Conservation (phyloP, 1,140 invertebrate genomes). For the Holcopasites calliopsidis region DNA sequence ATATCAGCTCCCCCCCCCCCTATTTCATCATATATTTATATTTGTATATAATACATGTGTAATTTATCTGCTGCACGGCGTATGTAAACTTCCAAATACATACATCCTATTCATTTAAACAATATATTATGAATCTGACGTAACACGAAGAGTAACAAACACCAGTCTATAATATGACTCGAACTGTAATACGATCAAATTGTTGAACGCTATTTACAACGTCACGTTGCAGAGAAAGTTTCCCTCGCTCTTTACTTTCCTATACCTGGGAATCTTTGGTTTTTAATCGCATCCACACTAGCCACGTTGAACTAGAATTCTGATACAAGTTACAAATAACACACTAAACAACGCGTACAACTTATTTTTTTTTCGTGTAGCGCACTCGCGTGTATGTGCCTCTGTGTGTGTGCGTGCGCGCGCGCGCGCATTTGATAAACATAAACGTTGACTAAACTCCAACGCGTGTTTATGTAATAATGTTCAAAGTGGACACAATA, state of each 20-base stretch:
- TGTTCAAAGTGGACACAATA: slow-evolving; percentile 4
- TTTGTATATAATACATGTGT: slow-evolving; percentile 15
- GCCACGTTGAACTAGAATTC: not conserved
- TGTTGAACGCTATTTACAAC: slow-evolving; percentile 27
- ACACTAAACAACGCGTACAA: not conserved
- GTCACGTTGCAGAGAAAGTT: not conserved
- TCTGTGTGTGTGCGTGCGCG: not conserved
- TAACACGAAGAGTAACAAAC: slow-evolving; percentile 48
- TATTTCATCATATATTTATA: slow-evolving; percentile 5
- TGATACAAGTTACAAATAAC: not conserved
- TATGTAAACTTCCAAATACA: slow-evolving; percentile 20
- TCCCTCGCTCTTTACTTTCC: not conserved
- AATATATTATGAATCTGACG: slow-evolving; percentile 42
- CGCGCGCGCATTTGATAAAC: not conserved
- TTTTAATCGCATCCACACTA: not conserved
- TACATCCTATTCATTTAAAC: slow-evolving; percentile 37
- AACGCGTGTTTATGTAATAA: not conserved
- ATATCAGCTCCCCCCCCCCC: not conserved
- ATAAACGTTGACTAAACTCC: not conserved
- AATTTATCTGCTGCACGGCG: slow-evolving; percentile 7
- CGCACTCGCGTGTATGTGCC: not conserved
- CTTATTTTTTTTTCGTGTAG: not conserved
- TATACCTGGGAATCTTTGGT: not conserved
- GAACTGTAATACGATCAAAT: slow-evolving; percentile 35
- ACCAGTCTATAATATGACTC: slow-evolving; percentile 42